Evolutionary conservation across 2,888 invertebrate genomes (phyloP).

Genomic region (Drosophila yooni): DNA sequence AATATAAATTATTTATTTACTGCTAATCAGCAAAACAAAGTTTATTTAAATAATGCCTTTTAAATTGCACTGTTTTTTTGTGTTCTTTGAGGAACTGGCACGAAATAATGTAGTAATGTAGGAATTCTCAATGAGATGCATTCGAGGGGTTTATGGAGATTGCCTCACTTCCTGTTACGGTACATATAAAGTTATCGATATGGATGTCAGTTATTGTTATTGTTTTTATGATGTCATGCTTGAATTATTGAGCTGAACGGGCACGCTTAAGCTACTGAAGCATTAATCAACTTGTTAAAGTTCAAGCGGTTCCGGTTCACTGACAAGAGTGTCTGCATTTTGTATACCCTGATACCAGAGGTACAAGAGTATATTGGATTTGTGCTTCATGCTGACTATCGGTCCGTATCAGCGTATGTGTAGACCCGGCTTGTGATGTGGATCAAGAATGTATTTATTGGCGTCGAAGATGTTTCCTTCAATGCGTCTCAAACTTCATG

Average conservation of each 20-base stretch:
- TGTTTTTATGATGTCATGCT: constrained; percentile 65
- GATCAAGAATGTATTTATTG: background rate
- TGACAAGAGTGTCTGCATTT: constrained; percentile 51
- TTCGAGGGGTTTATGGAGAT: background rate
- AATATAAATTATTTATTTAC: background rate
- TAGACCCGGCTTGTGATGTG: background rate
- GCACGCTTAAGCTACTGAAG: constrained; percentile 51
- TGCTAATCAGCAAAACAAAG: background rate
- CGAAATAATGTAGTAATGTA: background rate
- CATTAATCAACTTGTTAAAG: constrained; percentile 65
- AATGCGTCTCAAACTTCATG: background rate
- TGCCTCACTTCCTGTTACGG: constrained; percentile 1
- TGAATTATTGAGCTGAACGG: constrained; percentile 67
- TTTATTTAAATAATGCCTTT: background rate
- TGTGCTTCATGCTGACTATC: background rate
- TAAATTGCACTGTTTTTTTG: background rate
- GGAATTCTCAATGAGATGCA: background rate
- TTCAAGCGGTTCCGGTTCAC: constrained; percentile 69
- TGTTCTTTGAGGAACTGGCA: background rate
- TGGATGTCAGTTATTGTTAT: constrained; percentile 24
- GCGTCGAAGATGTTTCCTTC: background rate
- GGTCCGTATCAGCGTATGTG: background rate
- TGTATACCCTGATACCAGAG: background rate
- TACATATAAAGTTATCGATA: background rate
- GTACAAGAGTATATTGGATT: background rate